Conservation (phyloP, 1,140 invertebrate species). For the Brevipalpus yothersi region DNA sequence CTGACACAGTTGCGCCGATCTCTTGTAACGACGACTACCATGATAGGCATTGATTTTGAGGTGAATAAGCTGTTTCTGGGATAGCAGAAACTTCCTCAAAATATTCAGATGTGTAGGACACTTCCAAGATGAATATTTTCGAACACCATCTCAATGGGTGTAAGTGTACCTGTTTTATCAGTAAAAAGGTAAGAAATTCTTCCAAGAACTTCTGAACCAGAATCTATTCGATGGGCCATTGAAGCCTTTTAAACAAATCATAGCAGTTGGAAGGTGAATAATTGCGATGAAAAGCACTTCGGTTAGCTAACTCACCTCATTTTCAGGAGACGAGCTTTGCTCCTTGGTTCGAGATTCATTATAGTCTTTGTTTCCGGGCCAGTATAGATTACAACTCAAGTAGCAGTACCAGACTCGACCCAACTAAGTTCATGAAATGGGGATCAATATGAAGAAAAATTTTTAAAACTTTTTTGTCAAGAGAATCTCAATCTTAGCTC, state of each 20-base stretch:
- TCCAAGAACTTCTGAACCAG: conserved; percentile 88
- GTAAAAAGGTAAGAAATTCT: conserved; percentile 80
- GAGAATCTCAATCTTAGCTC: too few relatives aligned
- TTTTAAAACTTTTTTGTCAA: too few relatives aligned
- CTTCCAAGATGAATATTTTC: conserved; percentile 78
- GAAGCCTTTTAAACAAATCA: conserved; percentile 85
- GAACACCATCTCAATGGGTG: conserved; percentile 97
- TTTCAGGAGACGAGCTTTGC: conserved; percentile 83
- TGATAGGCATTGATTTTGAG: not conserved
- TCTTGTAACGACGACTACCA: conserved; percentile 37
- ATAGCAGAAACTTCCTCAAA: conserved; percentile 40
- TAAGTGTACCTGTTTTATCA: conserved; percentile 95
- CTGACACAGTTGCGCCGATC: conserved; percentile 81
- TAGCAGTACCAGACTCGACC: conserved; percentile 71
- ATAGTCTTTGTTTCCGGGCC: conserved; percentile 82
- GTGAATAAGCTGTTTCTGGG: conserved; percentile 15
- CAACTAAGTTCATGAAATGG: too few relatives aligned
- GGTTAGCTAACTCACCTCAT: conserved; percentile 82
- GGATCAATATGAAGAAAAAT: too few relatives aligned
- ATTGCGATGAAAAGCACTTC: conserved; percentile 86
- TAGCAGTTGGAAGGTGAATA: conserved; percentile 62
- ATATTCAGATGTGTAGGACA: conserved; percentile 54
- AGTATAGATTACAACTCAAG: conserved; percentile 90
- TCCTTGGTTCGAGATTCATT: conserved; percentile 86
- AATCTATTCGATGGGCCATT: conserved; percentile 88